These are phyloP conservation scores for Trichonephila clavata DNA, from an alignment of 1,140 invertebrate species.

Conservation along the genomic window DNA sequence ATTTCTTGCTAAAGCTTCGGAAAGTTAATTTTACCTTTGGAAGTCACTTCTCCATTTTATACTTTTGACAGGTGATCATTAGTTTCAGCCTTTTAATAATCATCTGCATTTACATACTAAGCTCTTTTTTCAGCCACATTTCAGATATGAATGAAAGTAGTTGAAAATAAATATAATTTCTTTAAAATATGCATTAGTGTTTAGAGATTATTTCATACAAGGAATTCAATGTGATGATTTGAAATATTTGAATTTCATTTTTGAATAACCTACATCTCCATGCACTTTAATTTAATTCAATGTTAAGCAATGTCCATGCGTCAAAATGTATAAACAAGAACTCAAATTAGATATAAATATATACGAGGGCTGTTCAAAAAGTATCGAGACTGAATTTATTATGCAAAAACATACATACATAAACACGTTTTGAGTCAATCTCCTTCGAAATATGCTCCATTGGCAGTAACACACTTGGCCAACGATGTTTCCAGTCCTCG, in stretches of 20 bases:
- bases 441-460: no score
- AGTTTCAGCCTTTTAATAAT: slow-evolving; percentile 42
- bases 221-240: not conserved
- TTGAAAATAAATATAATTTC: not conserved
- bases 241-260: not conserved
- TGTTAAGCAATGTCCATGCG: no score
- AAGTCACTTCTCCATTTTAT: slow-evolving; percentile 19
- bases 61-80: slow-evolving; percentile 3
- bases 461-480: no score
- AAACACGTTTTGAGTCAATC: no score
- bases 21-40: slow-evolving; percentile 39
- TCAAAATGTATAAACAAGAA: no score
- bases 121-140: not conserved
- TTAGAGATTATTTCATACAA: not conserved
- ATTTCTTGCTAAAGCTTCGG: not conserved
- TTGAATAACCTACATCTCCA: no score
- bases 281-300: no score
- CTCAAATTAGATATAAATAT: no score
- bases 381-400: no score
- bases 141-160: slow-evolving; percentile 2
- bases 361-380: no score
- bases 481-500: no score
- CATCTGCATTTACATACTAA: slow-evolving; percentile 36
- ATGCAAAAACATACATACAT: no score
- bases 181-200: not conserved